These are phyloP conservation scores for Cladorhizidae sp. DNA, from an alignment of 37 sponge, comb jelly and placozoan species.

Conservation along the genomic window DNA sequence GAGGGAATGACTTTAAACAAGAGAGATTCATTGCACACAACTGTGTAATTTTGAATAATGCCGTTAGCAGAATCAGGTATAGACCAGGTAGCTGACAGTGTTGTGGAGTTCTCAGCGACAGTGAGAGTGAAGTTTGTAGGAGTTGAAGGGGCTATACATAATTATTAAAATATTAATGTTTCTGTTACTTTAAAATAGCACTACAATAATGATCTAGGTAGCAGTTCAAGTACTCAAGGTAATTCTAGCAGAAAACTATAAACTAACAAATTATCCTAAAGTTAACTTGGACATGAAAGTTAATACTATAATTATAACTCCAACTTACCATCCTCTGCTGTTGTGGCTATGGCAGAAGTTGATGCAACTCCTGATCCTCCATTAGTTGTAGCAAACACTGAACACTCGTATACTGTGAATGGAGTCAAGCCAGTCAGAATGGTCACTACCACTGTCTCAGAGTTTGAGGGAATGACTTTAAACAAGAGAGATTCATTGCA, in stretches of 20 bases:
- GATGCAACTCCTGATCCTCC: slow-evolving; percentile 46
- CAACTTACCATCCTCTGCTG: slow-evolving; percentile 42
- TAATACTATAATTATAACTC: too few species aligned
- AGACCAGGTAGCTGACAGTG: slow-evolving; percentile 28
- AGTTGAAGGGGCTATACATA: not conserved
- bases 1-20: too few species aligned
- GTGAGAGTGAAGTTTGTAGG: not conserved
- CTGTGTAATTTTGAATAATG: slow-evolving; percentile 37
- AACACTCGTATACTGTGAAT: slow-evolving; percentile 53
- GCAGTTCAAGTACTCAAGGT: too few species aligned
- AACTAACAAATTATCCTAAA: too few species aligned
- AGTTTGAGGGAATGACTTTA: too few species aligned
- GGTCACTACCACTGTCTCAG: not conserved
- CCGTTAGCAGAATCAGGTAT: slow-evolving; percentile 38
- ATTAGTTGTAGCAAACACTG: slow-evolving; percentile 56
- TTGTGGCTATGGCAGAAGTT: slow-evolving; percentile 3
- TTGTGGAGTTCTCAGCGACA: not conserved
- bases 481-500: not conserved
- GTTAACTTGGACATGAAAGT: too few species aligned
- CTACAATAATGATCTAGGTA: too few species aligned
- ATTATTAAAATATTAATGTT: too few species aligned
- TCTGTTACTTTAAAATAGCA: too few species aligned
- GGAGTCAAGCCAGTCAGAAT: slow-evolving; percentile 30
- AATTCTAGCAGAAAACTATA: too few species aligned
- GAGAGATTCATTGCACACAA: slow-evolving; percentile 1